Conservation (phyloP, 2,113 vertebrate species). For the Fregata magnificens region DNA sequence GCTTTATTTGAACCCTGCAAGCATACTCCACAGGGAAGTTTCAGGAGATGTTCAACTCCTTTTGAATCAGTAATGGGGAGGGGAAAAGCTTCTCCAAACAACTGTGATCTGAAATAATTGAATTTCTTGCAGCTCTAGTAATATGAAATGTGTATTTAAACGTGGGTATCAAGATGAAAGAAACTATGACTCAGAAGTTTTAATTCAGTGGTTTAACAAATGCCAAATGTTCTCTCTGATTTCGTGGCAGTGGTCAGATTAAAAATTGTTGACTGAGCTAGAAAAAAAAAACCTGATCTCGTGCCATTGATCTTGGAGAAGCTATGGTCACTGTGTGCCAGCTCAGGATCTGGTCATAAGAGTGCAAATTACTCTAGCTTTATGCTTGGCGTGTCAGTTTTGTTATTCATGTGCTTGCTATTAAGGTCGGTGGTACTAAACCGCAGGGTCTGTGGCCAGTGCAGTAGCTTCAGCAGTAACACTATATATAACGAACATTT, state of each 20-base stretch:
- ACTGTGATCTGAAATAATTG: not conserved
- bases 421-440: conserved; percentile 45
- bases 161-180: not conserved
- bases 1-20: not conserved
- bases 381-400: conserved; percentile 24
- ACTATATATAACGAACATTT: not conserved
- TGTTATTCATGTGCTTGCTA: conserved; percentile 44
- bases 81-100: not conserved
- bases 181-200: not conserved
- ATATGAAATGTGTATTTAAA: not conserved
- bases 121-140: not conserved
- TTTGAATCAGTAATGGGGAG: not conserved
- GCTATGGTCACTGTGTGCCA: not conserved
- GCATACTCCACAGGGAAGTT: not conserved
- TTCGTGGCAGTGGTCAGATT: not conserved
- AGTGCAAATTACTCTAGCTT: conserved; percentile 38
- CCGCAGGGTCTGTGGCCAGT: not conserved
- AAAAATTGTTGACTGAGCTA: not conserved
- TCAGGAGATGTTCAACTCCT: not conserved
- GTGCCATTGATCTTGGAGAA: not conserved
- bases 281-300: not conserved
- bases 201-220: not conserved
- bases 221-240: not conserved
- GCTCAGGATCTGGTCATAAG: not conserved
- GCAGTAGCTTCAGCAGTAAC: conserved; percentile 15